Percentiles rank a stretch among this genome's conserved stretches.
These are phyloP conservation scores for Thereva unica DNA, from an alignment of 2,888 invertebrate genomes.

Conservation along the genomic window DNA sequence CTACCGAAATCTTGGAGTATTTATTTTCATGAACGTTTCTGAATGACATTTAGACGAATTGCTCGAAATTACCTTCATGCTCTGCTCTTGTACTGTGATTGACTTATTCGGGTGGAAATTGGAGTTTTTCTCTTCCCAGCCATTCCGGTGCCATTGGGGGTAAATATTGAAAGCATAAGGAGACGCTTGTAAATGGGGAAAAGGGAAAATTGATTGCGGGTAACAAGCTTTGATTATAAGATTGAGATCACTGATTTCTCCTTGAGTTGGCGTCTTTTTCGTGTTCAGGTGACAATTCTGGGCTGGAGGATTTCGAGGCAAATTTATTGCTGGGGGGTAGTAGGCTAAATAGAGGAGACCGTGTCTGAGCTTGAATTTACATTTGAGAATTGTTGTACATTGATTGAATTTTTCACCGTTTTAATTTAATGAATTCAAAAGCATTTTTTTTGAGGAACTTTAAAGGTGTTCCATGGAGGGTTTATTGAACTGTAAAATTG, in stretches of 20 bases:
- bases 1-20: slow-evolving; percentile 17
- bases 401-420: no score
- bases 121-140: slow-evolving; percentile 29
- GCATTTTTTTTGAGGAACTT: no score
- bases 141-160: background rate
- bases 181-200: slow-evolving; percentile 15
- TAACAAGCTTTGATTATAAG: slow-evolving; percentile 38
- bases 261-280: background rate
- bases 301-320: slow-evolving; percentile 11
- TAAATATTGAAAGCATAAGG: slow-evolving; percentile 10
- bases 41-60: slow-evolving; percentile 42
- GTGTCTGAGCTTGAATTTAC: background rate
- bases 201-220: slow-evolving; percentile 37
- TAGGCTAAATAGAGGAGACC: background rate
- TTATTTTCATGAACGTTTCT: slow-evolving; percentile 40
- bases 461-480: no score
- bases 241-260: slow-evolving; percentile 29
- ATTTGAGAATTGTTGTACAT: no score
- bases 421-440: no score
- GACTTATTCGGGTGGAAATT: slow-evolving; percentile 41
- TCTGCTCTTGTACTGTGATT: slow-evolving; percentile 32
- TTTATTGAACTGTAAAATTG: no score
- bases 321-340: slow-evolving; percentile 6
- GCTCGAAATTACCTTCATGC: slow-evolving; percentile 40
- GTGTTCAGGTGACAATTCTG: slow-evolving; percentile 20